Base-by-base conservation (phyloP, 1,140 invertebrate genomes). In the Asobara japonica region DNA sequence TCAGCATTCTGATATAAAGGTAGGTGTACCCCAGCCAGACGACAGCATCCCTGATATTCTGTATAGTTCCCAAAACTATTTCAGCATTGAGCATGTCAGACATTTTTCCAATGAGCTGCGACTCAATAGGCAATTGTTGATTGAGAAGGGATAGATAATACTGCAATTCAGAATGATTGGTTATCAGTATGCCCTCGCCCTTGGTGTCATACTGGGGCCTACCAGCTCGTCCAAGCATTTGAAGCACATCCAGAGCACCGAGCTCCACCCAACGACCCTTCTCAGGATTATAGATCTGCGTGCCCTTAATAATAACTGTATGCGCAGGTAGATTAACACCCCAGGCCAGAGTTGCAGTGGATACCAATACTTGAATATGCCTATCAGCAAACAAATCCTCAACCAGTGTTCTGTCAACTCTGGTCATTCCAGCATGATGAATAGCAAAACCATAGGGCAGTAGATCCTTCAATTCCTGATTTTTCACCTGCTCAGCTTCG, bases 321-420 rank as follows among this genome's bases (percentile, higher is more conserved):
- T 99, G 98, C 0, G 98, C 98, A 0, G 98, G 98, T 67, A 99
- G 89, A 89, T 99, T 99, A 0, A 99, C 98, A 90, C 98, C 98
- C 98, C 98, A 99, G 27, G 98, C 98, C 22, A 99, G 88, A 0
- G 98, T 99, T 0, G 98, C 97, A 0, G 98, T 99, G 0, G 97
- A 99, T 0, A 99, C 97, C 22, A 99, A 86, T 13, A 99, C 97
- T 87, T 92, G 87, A 84, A 99, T 98, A 82, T 99, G 98, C 72
- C 96, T 90, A 86, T 99, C 98, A 30, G 95, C 97, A 90, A 99
- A 99, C 65, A 99, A 90, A 92, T 99, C 98, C 87, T 99, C 98
- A 0, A 99, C 98, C 3, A 99, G 87, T 0, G 97, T 98, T 83
- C 98, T 91, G 88, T 99, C 98, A 0, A 99, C 96, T 67, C 98